Evolutionary conservation across 2,113 vertebrate species (phyloP), one percentile per base, ranked within the genome.

Genomic region (Siniperca knerii): DNA sequence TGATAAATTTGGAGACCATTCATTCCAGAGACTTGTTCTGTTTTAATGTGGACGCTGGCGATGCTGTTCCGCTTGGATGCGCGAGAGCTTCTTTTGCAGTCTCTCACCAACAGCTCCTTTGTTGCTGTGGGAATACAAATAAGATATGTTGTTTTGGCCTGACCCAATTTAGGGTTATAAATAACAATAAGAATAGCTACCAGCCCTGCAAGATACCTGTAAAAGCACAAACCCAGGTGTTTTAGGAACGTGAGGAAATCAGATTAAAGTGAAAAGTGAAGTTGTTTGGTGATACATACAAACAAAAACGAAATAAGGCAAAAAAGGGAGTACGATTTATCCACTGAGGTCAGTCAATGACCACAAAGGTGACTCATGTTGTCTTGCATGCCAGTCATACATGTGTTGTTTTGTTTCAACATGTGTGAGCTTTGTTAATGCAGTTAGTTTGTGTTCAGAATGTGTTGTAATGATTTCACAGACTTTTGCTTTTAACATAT

Each of bases 111-210:
- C 62, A 33, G 66, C 73, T 89, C 92, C 80, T 80, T 85, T 70
- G 92, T 69, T 88, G 93, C 95, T 93, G 81, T 81, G 87, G 92
- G 89, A 94, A 94, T 92, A 92, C 81, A 94, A 88, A 91, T 84
- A 94, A 90, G 84, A 92, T 88, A 82, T 91, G 92, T 92, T 92
- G 90, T 94, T 93, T 87, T 91, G 90, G 81, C 88, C 86, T 94
- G 93, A 94, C 93, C 93, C 92, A 93, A 92, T 93, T 95, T 90
- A 69, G 62, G 80, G 85, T 93, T 92, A 94, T 91, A 93, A 95
- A 95, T 94, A 95, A 94, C 89, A 91, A 90, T 88, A 92, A 90
- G 88, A 91, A 89, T 35, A 87, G 85, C 79, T 89, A 85, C 83
- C 76, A 82, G 77, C 70, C 79, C 87, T 42, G 61, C 74, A 77